Percentiles rank a stretch among this genome's conserved stretches.
Evolutionary conservation across 2,113 vertebrate species (phyloP).

Genomic region (Seriola dumerili): DNA sequence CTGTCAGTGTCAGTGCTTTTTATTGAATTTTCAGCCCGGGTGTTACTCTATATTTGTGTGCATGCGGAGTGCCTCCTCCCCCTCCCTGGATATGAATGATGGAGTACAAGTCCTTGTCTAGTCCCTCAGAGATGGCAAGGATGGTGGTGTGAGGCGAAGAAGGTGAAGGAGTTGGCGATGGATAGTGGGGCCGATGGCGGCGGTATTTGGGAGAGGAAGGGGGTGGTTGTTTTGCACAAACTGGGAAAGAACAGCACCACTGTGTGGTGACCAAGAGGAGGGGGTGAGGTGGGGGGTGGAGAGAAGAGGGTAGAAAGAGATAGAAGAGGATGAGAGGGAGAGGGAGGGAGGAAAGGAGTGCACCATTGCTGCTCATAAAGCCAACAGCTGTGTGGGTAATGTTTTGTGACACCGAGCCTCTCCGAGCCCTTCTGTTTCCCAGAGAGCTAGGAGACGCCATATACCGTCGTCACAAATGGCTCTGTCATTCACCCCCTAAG

Average conservation of each 20-base stretch:
- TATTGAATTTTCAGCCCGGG: constrained; percentile 76
- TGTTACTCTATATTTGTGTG: constrained; percentile 75
- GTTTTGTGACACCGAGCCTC: constrained; percentile 83
- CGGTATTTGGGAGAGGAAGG: neutral
- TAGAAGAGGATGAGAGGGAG: constrained; percentile 60
- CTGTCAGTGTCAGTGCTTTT: constrained; percentile 70
- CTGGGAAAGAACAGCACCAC: constrained; percentile 58
- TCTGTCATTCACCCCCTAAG: constrained; percentile 85
- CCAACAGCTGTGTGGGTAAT: constrained; percentile 85
- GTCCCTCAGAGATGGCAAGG: constrained; percentile 58
- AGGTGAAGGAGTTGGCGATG: constrained; percentile 24
- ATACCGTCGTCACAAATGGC: constrained; percentile 83
- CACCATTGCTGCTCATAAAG: constrained; percentile 82
- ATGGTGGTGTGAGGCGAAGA: constrained; percentile 47
- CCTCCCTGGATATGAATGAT: constrained; percentile 72
- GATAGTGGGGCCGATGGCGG: constrained; percentile 37
- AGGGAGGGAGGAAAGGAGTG: constrained; percentile 61
- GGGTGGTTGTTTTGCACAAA: constrained; percentile 33
- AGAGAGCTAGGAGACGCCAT: constrained; percentile 80
- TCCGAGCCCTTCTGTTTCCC: constrained; percentile 82
- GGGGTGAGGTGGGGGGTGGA: neutral
- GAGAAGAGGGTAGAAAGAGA: constrained; percentile 46
- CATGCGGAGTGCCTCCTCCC: constrained; percentile 59
- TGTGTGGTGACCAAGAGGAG: constrained; percentile 53
- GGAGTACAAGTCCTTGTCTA: constrained; percentile 74